Base-by-base conservation (phyloP, 1,140 invertebrate species). In the Aculops lycopersici region DNA sequence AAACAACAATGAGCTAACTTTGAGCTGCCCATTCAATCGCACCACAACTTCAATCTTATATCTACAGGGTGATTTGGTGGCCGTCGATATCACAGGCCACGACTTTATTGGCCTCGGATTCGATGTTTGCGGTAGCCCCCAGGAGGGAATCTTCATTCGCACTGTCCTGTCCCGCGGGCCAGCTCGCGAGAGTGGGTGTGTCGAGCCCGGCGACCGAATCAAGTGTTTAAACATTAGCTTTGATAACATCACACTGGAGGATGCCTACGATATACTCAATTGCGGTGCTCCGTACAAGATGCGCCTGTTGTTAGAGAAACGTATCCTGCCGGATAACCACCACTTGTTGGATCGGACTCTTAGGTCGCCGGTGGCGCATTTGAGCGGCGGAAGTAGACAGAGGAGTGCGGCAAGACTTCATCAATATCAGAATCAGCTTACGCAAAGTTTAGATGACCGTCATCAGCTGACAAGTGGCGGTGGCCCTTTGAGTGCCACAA, bases 71-170 rank as follows among this genome's bases (percentile, higher is more conserved):
- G 8, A 31, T 8, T 31, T 31, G 24, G n/a, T 31, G 8, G 24
- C 24, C 24, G 42, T 43, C 20, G 38, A 40, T 8, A n/a, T 43
- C n/a, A 40, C 35, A 37, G 42, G 42, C 1, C 39, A 40, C 19
- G 42, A 43, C 39, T 43, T 43, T 35, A 43, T 38, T 17, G 79
- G 80, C 0, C 61, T 86, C 0, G 79, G 79, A n/a, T 75, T 84
- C 56, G 73, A 76, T 51, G 72, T 83, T 36, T 71, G 68, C 39
- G 80, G 79, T 3, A 80, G 77, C 49, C 78, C 80, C 64, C 60
- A 72, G 41, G 76, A 84, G 46, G 80, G 79, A 1, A 80, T 84
- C 41, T 77, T 69, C 51, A 68, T 84, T 19, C 78, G 76, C 52
- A 75, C 80, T 47, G 69, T 86, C 2, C 62, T 80, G 15, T 70